Evolutionary conservation across 1,140 invertebrate species (phyloP), one percentile per base, ranked within the genome.

Genomic region (Monomorium pharaonis): DNA sequence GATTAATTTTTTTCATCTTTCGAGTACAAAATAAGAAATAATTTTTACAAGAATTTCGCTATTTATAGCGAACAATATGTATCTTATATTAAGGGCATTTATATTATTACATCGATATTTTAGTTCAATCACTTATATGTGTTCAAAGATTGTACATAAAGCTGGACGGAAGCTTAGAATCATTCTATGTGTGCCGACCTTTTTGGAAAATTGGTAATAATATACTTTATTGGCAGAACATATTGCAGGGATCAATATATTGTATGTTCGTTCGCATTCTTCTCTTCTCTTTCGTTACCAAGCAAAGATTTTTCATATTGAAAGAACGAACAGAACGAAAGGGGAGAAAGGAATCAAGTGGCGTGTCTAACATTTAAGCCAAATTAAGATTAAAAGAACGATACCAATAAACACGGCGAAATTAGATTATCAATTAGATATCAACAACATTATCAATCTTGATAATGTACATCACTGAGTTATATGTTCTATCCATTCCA

Each of bases 141-240:
- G 37, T 51, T n/a, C 44, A 51, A 62, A 76, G 33, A 27, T 16
- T 72, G 12, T 47, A 44, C n/a, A 69, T 10, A 44, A 65, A 24
- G 2, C 4, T n/a, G 9, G 6, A 9, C 21, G n/a, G 44, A 62
- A 77, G 58, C 18, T 63, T n/a, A 6, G n/a, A 33, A 63, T 49
- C 18, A 42, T 27, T 16, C 4, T 21, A 1, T 16, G 10, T 81
- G 65, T 56, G 21, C 21, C 78, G 12, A 70, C 9, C 65, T 70
- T 70, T 70, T 44, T 3, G 18, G 51, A 70, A 70, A 72, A 81
- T 81, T 81, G 78, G 65, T 58, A 81, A 81, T 30, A 81, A 54
- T 70, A 70, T 30, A 81, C 65, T 58, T 70, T 72, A 81, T 81
- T 81, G 78, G 7, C 65, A 67, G 16, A 81, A 21, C 18, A 81